A percentile compares a stretch with the other conserved stretches of the same genome.
Evolutionary conservation across 1,140 invertebrate genomes (phyloP).

Genomic region (Ceratina calcarata): DNA sequence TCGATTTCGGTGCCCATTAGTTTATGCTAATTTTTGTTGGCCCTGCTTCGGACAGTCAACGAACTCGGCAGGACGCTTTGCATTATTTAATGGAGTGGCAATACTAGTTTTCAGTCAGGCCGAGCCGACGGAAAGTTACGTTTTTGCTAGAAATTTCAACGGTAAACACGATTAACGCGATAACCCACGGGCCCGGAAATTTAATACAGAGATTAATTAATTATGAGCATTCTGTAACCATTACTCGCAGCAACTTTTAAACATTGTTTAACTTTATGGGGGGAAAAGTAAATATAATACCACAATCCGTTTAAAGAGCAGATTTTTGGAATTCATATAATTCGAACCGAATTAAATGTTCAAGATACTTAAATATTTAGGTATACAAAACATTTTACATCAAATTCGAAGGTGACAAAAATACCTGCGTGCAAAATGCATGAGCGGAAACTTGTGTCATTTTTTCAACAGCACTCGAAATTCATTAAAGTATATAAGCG

Average conservation of each 20-base stretch:
- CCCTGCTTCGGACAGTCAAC: background rate
- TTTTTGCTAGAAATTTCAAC: constrained; percentile 17
- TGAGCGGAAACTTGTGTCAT: background rate
- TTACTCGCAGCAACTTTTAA: background rate
- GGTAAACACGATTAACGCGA: constrained; percentile 23
- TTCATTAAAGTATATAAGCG: constrained; percentile 20
- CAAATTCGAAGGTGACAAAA: too few species aligned
- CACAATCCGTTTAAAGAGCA: too few species aligned
- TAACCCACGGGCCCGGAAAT: constrained; percentile 12
- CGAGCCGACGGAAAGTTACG: background rate
- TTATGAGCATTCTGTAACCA: constrained; percentile 10
- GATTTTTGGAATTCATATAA: too few species aligned
- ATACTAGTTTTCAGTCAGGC: background rate
- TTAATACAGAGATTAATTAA: constrained; percentile 31
- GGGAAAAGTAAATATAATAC: too few species aligned
- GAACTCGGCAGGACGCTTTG: constrained; percentile 20
- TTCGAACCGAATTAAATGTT: background rate
- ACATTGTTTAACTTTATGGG: background rate
- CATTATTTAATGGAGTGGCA: constrained; percentile 20
- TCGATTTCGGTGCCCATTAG: constrained; percentile 3
- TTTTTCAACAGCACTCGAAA: constrained; percentile 18
- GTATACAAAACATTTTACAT: too few species aligned
- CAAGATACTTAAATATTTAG: background rate
- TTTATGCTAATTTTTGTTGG: constrained; percentile 27
- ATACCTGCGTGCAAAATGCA: background rate